phyloP scores from a whole-genome alignment of 2,113 vertebrate genomes.

The Lathamus discolor region DNA sequence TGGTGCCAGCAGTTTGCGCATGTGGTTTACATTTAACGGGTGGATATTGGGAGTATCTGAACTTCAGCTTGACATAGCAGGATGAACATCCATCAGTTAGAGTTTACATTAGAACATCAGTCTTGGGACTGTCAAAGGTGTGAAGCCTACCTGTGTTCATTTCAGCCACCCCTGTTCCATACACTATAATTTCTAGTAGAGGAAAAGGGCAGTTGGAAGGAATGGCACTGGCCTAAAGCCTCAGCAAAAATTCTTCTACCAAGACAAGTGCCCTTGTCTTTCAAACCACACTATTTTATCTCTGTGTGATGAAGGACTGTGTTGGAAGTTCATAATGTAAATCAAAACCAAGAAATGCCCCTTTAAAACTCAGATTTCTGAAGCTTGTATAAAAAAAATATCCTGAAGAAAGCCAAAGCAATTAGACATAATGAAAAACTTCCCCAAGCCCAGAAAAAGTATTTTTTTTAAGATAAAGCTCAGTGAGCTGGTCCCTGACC shows the following conservation, averaged over 20 bases:
- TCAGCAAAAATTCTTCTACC: background rate
- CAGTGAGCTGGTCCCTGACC: background rate
- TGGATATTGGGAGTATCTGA: accelerated
- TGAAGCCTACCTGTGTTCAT: background rate
- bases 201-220: background rate
- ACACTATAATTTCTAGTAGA: accelerated
- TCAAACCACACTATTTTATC: background rate
- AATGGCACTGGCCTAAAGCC: background rate
- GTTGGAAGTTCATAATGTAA: background rate
- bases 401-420: background rate
- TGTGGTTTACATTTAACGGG: background rate
- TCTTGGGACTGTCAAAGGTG: background rate
- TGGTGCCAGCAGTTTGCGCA: background rate
- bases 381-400: background rate
- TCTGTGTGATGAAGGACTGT: background rate
- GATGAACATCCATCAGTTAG: background rate
- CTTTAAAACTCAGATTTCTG: background rate
- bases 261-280: background rate
- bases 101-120: background rate
- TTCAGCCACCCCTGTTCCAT: background rate
- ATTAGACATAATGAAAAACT: background rate
- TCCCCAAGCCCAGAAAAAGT: background rate
- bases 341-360: background rate
- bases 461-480: background rate
- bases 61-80: background rate